Evolutionary conservation across 2,888 invertebrate genomes (phyloP).

Genomic region (Phaedon cochleariae): DNA sequence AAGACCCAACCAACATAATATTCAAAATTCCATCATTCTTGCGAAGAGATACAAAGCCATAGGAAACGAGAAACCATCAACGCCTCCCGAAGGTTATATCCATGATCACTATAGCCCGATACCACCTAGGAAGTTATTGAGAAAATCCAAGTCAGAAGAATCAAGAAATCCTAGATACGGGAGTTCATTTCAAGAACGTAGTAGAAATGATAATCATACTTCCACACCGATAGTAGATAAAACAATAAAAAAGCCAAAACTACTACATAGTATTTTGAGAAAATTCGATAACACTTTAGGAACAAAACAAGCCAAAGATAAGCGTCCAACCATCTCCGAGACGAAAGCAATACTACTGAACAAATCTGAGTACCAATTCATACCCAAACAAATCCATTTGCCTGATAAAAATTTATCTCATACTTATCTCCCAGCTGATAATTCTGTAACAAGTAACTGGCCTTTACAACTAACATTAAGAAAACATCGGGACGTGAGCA

Average conservation of each 20-base stretch:
- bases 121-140: slow-evolving; percentile 42
- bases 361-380: background rate
- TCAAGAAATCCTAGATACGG: slow-evolving; percentile 5
- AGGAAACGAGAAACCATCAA: slow-evolving; percentile 36
- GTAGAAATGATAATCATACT: background rate
- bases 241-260: background rate
- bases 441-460: slow-evolving; percentile 12
- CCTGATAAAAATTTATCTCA: slow-evolving; percentile 27
- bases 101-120: slow-evolving; percentile 58
- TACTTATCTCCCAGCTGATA: slow-evolving; percentile 34
- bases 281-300: slow-evolving; percentile 30
- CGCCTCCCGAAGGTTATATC: slow-evolving; percentile 50
- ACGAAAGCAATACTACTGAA: slow-evolving; percentile 20
- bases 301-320: slow-evolving; percentile 28
- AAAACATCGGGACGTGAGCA: slow-evolving; percentile 30
- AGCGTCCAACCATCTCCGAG: background rate
- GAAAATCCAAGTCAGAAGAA: slow-evolving; percentile 46
- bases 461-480: slow-evolving; percentile 28
- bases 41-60: slow-evolving; percentile 44
- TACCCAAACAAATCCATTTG: background rate
- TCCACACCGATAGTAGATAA: background rate
- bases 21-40: slow-evolving; percentile 49
- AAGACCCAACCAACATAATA: slow-evolving; percentile 25
- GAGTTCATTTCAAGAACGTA: background rate
- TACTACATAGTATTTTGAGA: slow-evolving; percentile 10